Evolutionary conservation across 2,888 invertebrate genomes (phyloP), one percentile per base, ranked within the genome.

Genomic region (Catonia carolina): DNA sequence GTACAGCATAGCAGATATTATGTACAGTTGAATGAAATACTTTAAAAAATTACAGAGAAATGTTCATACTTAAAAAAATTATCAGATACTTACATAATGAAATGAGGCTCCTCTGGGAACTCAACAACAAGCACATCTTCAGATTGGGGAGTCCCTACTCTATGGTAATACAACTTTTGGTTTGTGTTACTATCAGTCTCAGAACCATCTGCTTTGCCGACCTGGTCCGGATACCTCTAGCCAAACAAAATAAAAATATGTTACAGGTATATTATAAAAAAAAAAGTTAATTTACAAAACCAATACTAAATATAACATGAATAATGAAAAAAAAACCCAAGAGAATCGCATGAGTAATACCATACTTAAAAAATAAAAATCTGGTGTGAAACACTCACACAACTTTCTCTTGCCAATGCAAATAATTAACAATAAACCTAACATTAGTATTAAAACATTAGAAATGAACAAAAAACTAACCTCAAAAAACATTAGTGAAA

Each of bases 111-210:
- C 45, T 95, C 88, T 0, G 87, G 87, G 74, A 94, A 94, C 71
- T 96, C 92, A 0, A 87, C 89, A 10, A 86, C 87, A 49, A 95
- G 73, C 41, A 94, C 78, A 76, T 98, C 98, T 52, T 92, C 83
- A 0, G 81, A 76, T 71, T 96, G 95, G 10, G 84, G 77, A 31
- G 94, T 92, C 65, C 91, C 89, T 57, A 99, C 72, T 53, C 80
- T 75, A 73, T 99, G 99, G 75, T 92, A 99, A 73, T 85, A 96
- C 42, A 99, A 76, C 71, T 96, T 96, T 74, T 99, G 97, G 74
- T 93, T 84, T 69, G 86, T 80, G 72, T 88, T 91, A 65, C 84
- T 81, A 59, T 84, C 82, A 0, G 94, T 94, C 75, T 95, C 94
- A 0, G 92, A 91, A 1, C 97, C 97, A 75, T 95, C 94, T 2